Base-by-base conservation (phyloP, 2,888 invertebrate species). In the Tinea semifulvella region DNA sequence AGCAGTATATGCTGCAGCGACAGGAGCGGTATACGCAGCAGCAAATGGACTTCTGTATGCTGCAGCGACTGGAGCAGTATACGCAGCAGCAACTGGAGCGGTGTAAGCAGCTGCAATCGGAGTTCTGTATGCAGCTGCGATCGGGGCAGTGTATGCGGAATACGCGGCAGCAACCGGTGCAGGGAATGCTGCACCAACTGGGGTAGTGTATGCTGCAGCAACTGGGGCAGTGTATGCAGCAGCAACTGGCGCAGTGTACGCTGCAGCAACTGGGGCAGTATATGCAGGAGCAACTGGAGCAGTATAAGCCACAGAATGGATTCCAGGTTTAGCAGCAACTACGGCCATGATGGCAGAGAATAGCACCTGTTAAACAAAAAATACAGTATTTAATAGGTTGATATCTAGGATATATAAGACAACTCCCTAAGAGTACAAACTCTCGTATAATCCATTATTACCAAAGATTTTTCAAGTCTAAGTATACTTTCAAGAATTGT, bases 281-380 rank as follows among this genome's bases (percentile, higher is more conserved):
- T 60, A 60, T 4, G 17, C 14, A 6, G 64, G 58, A 8, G 17
- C 14, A 5, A 36, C 40, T 0, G 64, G 56, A 0, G 67, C 60
- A 0, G 66, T 53, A 43, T 65, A 56, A 0, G 65, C 62, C 1
- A 66, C 61, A 3, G 69, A 62, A 49, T 71, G 64, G 46, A 70
- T 68, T 44, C 74, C 76, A 17, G 82, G 80, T 51, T 80, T 79
- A 43, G 79, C 81, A 13, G 67, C 63, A 43, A 60, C 74, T 11
- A 73, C 51, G 47, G 70, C 69, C 53, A 79, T 47, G 31, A 80
- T 56, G 47, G 70, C 60, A 52, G 63, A 59, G 57, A 81, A 60
- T 48, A 73, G 56, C 20, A 75, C 54, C 81, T 82, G 60, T 3
- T 60, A 35, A 43, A 40, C 14, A 36, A 8, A 31, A 31, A 31